Evolutionary conservation across 2,797 vertebrate genomes (phyloP), one percentile per base, ranked within the genome.

Genomic region (Threskiornis aethiopicus): DNA sequence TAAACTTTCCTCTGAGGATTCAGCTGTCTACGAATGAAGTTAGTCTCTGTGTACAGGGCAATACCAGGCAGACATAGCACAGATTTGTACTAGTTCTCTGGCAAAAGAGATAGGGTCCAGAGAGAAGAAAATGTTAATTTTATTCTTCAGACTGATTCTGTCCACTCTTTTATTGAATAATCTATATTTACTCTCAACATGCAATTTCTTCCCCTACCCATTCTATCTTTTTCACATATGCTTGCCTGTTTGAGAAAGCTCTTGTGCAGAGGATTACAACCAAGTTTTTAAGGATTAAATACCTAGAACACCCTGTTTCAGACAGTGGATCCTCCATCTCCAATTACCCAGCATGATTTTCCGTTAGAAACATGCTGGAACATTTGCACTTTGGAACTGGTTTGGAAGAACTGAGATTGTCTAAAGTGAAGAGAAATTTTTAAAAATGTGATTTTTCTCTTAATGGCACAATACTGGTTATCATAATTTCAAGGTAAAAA

Each of bases 1-100:
- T 81, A 84, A 87, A 94, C 42, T 84, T 86, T 47, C 87, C 76
- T 92, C 42, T 94, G 69, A 94, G 90, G 87, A 89, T 78, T 96
- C 82, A 92, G 37, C 70, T 89, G 85, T 87, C 93, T 92, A 49
- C 6, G 2, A 87, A 64, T 65, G 52, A 92, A 95, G 71, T 28
- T 70, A 64, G 55, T 39, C 75, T 70, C 71, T 62, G 49, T 20
- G 24, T 42, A 71, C 35, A 83, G 28, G 65, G 42, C 47, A 85
- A 51, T 31, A 87, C 47, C 31, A 80, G 54, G 80, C 70, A 88
- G 35, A 72, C 37, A 79, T 3, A 71, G 44, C n/a, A 82, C 52
- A 90, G 35, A 46, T 33, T 52, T 59, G 15, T 13, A 24, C 19
- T 57, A 17, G 10, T 24, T 57, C 82, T 78, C 71, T 85, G 19